Evolutionary conservation across 2,888 invertebrate genomes (phyloP).

Genomic region (Erannis defoliaria): DNA sequence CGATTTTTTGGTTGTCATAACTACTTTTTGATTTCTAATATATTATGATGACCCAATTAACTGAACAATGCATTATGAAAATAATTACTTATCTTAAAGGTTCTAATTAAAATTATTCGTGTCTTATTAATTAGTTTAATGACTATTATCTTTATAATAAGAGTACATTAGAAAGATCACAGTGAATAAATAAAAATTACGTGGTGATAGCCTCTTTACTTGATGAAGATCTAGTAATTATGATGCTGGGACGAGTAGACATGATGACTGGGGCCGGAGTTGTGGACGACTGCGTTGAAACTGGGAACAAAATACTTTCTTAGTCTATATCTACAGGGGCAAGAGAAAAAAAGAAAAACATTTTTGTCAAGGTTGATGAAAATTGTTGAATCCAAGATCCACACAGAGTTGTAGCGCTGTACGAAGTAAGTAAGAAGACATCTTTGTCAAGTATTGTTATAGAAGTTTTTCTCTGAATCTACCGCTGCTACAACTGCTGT

Average conservation of each 20-base stretch:
- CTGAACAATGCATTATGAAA: background rate
- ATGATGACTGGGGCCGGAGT: conserved; percentile 81
- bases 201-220: conserved; percentile 49
- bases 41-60: no score
- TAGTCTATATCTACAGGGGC: background rate
- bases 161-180: conserved; percentile 67
- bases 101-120: conserved; percentile 14
- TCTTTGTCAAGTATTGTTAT: no score
- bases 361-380: background rate
- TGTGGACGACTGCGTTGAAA: conserved; percentile 82
- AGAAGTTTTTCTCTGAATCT: background rate
- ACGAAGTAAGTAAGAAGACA: no score
- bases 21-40: no score
- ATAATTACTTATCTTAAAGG: background rate
- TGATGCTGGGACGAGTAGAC: conserved; percentile 77
- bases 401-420: no score
- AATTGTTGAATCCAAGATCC: background rate
- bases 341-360: background rate
- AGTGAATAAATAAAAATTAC: conserved; percentile 69
- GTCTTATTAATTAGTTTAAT: conserved; percentile 47
- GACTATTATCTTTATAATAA: conserved; percentile 59
- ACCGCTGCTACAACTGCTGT: background rate
- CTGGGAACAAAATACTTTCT: conserved; percentile 61
- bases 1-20: no score
- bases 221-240: conserved; percentile 63